phyloP scores from a whole-genome alignment of 2,113 vertebrate genomes.

The Orycteropus afer region DNA sequence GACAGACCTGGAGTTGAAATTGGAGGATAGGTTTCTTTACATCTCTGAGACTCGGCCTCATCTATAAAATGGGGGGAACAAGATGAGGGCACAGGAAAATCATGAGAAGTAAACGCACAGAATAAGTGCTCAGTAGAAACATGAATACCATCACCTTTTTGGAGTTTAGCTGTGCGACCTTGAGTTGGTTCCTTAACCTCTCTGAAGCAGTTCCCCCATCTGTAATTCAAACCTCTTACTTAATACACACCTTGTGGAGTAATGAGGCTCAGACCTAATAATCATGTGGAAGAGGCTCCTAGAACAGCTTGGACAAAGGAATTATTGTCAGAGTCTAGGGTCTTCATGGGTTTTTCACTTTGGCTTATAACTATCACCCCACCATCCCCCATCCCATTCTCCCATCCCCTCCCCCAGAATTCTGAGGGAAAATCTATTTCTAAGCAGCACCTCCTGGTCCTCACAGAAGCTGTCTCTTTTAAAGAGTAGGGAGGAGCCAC shows the following conservation, averaged over 20 bases:
- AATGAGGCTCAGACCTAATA: background rate
- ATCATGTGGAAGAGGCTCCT: background rate
- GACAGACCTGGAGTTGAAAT: background rate
- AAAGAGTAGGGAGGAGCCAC: background rate
- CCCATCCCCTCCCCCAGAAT: background rate
- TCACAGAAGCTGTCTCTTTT: background rate
- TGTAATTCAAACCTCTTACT: background rate
- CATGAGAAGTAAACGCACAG: background rate
- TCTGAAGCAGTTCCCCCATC: background rate
- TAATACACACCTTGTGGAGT: background rate
- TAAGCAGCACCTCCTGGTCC: background rate
- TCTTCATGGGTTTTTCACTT: background rate
- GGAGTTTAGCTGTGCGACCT: background rate
- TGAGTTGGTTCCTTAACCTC: accelerated
- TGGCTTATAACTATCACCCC: background rate
- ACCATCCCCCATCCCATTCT: background rate
- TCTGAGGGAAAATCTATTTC: background rate
- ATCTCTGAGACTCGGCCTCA: background rate
- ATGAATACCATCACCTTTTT: background rate
- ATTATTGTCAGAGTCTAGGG: background rate
- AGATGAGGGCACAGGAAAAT: background rate
- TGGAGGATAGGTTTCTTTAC: background rate
- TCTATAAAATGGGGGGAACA: background rate
- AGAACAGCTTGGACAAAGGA: background rate
- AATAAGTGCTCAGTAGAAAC: background rate